Evolutionary conservation across 2,888 invertebrate genomes (phyloP), one percentile per base, ranked within the genome.

Genomic region (Drosophila conformis): DNA sequence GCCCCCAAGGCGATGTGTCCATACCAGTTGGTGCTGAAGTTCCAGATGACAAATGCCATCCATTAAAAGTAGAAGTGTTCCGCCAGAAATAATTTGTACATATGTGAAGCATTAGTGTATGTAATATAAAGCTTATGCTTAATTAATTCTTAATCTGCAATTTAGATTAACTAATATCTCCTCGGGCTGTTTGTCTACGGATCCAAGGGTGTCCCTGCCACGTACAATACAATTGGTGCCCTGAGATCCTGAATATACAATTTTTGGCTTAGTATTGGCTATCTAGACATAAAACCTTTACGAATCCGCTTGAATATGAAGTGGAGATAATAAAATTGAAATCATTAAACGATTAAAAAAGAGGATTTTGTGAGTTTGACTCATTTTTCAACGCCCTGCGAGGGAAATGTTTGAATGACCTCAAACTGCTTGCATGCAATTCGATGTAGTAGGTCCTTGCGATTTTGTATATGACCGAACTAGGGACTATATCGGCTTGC

Each of bases 1-100:
- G 94, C 71, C 94, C 94, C 2, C 94, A 94, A 48, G 93, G 94
- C 2, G 94, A 94, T 84, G 94, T 94, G 4, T 93, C 94, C 1
- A 89, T 93, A 38, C 81, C 92, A 3, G 93, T 94, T 7, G 94
- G 94, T 0, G 75, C 91, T 42, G 81, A 81, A 29, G 92, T 94
- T 10, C 94, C 94, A 4, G 93, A 93, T 31, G 84, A 91, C 11
- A 89, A 89, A 21, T 94, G 94, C 40, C 91, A 93, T 83, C 93
- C 94, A 2, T 73, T 94, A 4, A 91, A 91, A 73, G 93, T 93
- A 2, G 93, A 94, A 82, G 73, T 94, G 4, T 94, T 92, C 71
- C 90, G 93, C 31, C 78, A 79, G 59, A 91, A 91, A 35, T 70
- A 68, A 69, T 25, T 8, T 11, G 2, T 0, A 10, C 11, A 4